These are phyloP conservation scores for Lathamus discolor DNA, from an alignment of 2,113 vertebrate species.

Conservation along the genomic window DNA sequence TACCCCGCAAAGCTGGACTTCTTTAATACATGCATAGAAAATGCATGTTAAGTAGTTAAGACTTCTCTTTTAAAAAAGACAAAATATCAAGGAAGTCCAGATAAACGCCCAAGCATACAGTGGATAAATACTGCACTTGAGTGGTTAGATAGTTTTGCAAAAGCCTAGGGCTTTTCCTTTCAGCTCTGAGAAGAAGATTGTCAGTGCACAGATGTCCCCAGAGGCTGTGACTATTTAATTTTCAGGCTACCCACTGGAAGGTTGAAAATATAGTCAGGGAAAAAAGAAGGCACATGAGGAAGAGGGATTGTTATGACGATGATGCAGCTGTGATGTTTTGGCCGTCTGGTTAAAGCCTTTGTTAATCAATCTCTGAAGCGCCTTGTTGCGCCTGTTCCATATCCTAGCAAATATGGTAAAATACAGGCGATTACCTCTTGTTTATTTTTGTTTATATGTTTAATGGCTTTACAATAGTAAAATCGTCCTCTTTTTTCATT, in stretches of 20 bases:
- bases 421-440: not conserved
- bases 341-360: not conserved
- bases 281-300: slow-evolving; percentile 35
- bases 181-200: slow-evolving; percentile 64
- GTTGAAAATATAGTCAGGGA: slow-evolving; percentile 55
- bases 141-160: not conserved
- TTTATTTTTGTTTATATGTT: not conserved
- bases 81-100: not conserved
- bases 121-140: not conserved
- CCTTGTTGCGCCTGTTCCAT: not conserved
- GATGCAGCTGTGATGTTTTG: not conserved
- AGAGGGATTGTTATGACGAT: not conserved
- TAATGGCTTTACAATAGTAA: not conserved
- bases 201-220: slow-evolving; percentile 45
- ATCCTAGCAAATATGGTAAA: not conserved
- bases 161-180: slow-evolving; percentile 47
- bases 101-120: not conserved
- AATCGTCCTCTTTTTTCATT: not conserved
- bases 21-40: not conserved
- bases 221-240: slow-evolving; percentile 73
- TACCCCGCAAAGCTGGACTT: not conserved
- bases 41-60: not conserved
- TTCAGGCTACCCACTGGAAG: slow-evolving; percentile 60
- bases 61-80: not conserved
- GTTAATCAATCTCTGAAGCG: slow-evolving; percentile 6